phyloP scores from a whole-genome alignment of 2,113 vertebrate genomes.

The Zosterops hypoxanthus region DNA sequence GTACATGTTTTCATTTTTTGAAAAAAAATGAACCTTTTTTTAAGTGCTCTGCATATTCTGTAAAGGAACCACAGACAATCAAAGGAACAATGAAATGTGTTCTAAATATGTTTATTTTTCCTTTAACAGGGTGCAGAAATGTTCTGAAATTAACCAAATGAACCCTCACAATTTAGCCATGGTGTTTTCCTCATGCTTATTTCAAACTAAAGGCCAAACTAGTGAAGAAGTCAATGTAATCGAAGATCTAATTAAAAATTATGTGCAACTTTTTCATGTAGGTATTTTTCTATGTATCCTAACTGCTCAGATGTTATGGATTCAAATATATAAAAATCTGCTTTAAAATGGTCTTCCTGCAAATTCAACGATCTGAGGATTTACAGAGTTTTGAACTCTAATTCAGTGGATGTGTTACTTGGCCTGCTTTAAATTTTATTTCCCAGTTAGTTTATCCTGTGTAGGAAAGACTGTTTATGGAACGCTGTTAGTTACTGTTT shows the following conservation, averaged over 20 bases:
- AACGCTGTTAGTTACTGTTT: background rate
- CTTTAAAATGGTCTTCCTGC: background rate
- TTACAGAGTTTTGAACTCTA: background rate
- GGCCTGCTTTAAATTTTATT: background rate
- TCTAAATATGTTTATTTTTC: conserved; percentile 30
- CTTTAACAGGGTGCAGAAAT: conserved; percentile 88
- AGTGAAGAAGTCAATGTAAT: conserved; percentile 87
- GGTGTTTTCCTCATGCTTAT: conserved; percentile 90
- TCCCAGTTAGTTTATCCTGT: background rate
- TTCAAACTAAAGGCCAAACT: conserved; percentile 91
- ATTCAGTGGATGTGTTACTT: background rate
- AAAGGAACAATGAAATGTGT: background rate
- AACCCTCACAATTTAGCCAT: conserved; percentile 82
- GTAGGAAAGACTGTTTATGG: background rate
- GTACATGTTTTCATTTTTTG: background rate
- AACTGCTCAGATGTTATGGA: background rate
- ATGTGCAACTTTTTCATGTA: conserved; percentile 91
- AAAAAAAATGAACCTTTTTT: background rate
- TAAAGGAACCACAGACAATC: background rate
- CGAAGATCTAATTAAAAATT: conserved; percentile 91
- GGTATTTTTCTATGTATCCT: conserved; percentile 50
- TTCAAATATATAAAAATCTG: background rate
- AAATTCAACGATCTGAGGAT: background rate
- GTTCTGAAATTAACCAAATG: conserved; percentile 92
- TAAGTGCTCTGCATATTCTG: background rate